These are phyloP conservation scores for Salvelinus alpinus DNA, from an alignment of 2,113 vertebrate species.

Conservation along the genomic window DNA sequence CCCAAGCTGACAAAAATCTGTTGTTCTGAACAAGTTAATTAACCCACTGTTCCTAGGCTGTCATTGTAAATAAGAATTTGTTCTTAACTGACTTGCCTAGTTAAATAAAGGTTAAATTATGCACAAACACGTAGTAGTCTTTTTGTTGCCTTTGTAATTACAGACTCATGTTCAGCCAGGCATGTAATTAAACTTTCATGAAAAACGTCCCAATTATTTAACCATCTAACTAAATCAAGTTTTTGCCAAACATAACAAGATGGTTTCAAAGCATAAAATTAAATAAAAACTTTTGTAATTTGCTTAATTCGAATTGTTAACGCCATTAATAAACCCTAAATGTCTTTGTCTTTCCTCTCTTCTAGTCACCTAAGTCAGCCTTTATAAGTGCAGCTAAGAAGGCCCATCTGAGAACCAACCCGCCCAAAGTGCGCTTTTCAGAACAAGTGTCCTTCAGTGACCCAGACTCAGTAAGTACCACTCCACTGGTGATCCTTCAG, in stretches of 20 bases:
- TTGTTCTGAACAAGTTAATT: no score
- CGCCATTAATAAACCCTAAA: neutral
- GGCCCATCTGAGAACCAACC: slow-evolving; percentile 92
- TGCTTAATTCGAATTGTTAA: slow-evolving; percentile 12
- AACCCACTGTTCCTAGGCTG: no score
- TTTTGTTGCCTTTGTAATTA: slow-evolving; percentile 25
- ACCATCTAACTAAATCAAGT: slow-evolving; percentile 19
- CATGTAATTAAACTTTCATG: slow-evolving; percentile 40
- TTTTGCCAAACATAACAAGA: neutral
- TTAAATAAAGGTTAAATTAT: neutral
- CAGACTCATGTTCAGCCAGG: slow-evolving; percentile 21
- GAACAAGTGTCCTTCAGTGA: slow-evolving; percentile 92
- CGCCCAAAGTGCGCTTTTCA: slow-evolving; percentile 94
- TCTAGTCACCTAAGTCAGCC: slow-evolving; percentile 94
- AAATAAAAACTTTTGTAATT: slow-evolving; percentile 2
- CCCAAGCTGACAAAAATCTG: no score
- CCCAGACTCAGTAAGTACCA: no score
- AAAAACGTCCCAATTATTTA: slow-evolving; percentile 35
- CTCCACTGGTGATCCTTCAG: no score
- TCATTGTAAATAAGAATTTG: no score
- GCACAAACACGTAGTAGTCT: slow-evolving; percentile 24
- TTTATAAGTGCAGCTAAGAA: slow-evolving; percentile 98
- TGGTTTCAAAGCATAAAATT: slow-evolving; percentile 13
- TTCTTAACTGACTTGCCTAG: no score
- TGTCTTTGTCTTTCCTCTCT: slow-evolving; percentile 36